A percentile compares a stretch with the other conserved stretches of the same genome.
These are phyloP conservation scores for Bilobella aurantiaca DNA, from an alignment of 1,140 invertebrate species.

Conservation along the genomic window DNA sequence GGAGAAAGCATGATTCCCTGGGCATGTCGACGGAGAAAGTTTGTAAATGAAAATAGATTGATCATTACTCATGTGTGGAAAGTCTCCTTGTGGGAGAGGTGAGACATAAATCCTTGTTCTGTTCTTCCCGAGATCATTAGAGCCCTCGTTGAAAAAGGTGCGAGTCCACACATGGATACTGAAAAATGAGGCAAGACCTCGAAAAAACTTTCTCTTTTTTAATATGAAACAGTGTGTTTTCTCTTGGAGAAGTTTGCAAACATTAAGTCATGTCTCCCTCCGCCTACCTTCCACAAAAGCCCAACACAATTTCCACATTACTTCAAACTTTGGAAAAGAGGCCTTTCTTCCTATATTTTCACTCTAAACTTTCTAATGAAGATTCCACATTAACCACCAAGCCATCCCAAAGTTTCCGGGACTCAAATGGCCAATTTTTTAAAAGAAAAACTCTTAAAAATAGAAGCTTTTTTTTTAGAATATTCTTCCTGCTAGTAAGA, in stretches of 20 bases:
- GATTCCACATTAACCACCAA: neutral
- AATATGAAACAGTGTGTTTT: constrained; percentile 4
- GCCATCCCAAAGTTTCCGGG: neutral
- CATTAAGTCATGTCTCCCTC: neutral
- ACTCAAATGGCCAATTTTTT: constrained; percentile 1
- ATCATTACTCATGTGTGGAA: constrained; percentile 24
- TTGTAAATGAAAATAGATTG: constrained; percentile 30
- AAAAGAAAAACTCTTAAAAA: neutral
- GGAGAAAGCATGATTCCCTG: neutral
- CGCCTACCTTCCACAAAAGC: neutral
- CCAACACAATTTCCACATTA: neutral
- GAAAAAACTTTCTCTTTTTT: constrained; percentile 5
- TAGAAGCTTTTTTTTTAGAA: no score
- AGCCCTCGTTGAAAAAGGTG: neutral
- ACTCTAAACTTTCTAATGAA: neutral
- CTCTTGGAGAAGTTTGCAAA: neutral
- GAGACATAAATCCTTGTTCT: constrained; percentile 20
- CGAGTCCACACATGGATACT: neutral
- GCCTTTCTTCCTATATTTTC: neutral
- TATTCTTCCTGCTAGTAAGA: no score
- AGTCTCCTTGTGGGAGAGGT: neutral
- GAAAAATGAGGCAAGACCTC: neutral
- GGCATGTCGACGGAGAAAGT: constrained; percentile 11
- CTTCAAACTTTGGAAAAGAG: neutral
- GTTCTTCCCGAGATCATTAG: constrained; percentile 4